Evolutionary conservation across 2,888 invertebrate species (phyloP).

Genomic region (Spisula subtruncata): DNA sequence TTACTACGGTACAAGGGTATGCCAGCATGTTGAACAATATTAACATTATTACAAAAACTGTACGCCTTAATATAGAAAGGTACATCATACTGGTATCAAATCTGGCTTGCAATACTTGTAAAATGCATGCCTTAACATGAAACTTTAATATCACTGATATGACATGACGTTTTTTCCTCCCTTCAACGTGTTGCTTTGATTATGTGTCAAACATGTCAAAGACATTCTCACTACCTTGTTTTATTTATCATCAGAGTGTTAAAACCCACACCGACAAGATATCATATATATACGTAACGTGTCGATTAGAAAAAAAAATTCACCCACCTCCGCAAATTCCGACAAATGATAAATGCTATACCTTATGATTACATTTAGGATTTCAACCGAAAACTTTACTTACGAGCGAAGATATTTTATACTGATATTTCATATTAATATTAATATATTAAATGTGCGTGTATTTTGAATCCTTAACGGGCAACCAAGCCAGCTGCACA

Average conservation of each 20-base stretch:
- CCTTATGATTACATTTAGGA: background rate
- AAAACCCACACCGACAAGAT: too few species aligned
- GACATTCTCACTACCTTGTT: background rate
- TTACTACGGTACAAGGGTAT: background rate
- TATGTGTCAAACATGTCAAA: background rate
- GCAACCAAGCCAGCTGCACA: too few species aligned
- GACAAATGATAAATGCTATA: background rate
- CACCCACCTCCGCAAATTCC: background rate
- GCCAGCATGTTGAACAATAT: too few species aligned
- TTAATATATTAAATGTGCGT: too few species aligned
- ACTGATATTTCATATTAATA: too few species aligned
- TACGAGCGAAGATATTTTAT: too few species aligned
- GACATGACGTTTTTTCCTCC: background rate
- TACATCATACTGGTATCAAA: background rate
- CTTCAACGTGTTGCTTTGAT: background rate
- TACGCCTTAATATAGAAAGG: background rate
- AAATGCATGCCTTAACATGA: background rate
- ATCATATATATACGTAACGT: background rate
- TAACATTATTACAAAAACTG: background rate
- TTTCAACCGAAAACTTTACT: too few species aligned
- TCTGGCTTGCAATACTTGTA: background rate
- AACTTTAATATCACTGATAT: background rate
- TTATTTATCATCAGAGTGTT: background rate
- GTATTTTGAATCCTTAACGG: too few species aligned
- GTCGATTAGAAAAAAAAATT: background rate